Evolutionary conservation across 2,113 vertebrate genomes (phyloP), one percentile per base, ranked within the genome.

Genomic region (Salvelinus fontinalis): DNA sequence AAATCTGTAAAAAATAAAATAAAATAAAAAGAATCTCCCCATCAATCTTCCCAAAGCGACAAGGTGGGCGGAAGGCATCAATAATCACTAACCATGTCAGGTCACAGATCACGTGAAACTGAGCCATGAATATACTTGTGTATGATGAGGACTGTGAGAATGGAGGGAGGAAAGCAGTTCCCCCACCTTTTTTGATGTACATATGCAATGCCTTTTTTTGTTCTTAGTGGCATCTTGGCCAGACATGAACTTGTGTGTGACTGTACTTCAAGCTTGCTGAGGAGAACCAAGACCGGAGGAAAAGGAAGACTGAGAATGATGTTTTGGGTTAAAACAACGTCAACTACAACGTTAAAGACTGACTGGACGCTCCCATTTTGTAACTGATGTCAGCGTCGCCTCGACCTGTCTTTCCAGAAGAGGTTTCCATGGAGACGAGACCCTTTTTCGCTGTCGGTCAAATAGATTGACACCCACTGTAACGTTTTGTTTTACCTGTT

Each of bases 141-240:
- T 84, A 62, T 64, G 80, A 54, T 54, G 51, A 54, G 51, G 82
- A 34, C 74, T 78, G 85, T 81, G 74, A 79, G 68, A 73, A 92
- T 66, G 76, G 60, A 54, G 51, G 1, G 34, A 29, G 34, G 57
- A 65, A 67, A 74, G n/a, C 54, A 67, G 74, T 26, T 29, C 62
- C 78, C 84, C 87, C 75, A 27, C 81, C 78, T 77, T 76, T 57
- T 67, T 82, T 86, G 70, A 81, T 89, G 89, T 92, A 91, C 83
- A 91, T 89, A 92, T 91, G 90, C 90, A 92, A 91, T 81, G 79
- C 78, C 86, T 86, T 90, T 80, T 31, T 79, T 68, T 80, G 34
- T 70, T 27, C 62, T 78, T 73, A 4, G 71, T 74, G 85, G 80
- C 81, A 72, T 81, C 77, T 57, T 62, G 69, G 79, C 81, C 77